These are phyloP conservation scores for Tragelaphus imberbis DNA, from an alignment of 2,113 vertebrate species.

Conservation along the genomic window DNA sequence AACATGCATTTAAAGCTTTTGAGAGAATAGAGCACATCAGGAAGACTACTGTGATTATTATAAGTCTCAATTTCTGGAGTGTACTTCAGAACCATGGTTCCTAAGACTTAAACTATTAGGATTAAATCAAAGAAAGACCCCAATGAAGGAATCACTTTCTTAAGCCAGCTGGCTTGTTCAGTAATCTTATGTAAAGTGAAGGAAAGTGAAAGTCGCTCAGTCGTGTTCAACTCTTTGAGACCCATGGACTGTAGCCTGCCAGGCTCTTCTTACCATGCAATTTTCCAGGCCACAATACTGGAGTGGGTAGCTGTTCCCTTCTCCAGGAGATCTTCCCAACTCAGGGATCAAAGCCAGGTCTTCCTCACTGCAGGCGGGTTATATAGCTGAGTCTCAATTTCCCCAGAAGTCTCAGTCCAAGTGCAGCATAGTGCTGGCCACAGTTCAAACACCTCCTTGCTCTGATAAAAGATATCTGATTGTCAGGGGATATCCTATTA, in stretches of 20 bases:
- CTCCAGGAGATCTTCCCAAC: background rate
- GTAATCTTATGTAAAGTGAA: background rate
- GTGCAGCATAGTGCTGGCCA: background rate
- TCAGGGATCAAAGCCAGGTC: background rate
- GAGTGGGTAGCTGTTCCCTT: background rate
- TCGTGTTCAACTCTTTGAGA: background rate
- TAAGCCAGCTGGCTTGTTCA: background rate
- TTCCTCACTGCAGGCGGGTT: background rate
- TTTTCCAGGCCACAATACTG: background rate
- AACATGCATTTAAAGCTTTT: background rate
- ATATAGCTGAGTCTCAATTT: background rate
- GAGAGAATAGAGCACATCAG: background rate
- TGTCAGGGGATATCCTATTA: background rate
- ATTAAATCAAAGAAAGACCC: background rate
- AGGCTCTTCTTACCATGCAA: background rate
- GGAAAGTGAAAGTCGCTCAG: background rate
- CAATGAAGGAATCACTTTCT: background rate
- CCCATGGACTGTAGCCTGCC: background rate
- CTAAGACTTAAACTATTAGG: background rate
- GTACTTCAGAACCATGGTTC: background rate
- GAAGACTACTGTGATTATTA: background rate
- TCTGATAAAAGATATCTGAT: background rate
- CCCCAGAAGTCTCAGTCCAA: background rate
- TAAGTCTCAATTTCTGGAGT: background rate
- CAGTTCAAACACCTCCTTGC: background rate